phyloP scores from a whole-genome alignment of 2,113 vertebrate genomes.

The Pyrgilauda ruficollis region DNA sequence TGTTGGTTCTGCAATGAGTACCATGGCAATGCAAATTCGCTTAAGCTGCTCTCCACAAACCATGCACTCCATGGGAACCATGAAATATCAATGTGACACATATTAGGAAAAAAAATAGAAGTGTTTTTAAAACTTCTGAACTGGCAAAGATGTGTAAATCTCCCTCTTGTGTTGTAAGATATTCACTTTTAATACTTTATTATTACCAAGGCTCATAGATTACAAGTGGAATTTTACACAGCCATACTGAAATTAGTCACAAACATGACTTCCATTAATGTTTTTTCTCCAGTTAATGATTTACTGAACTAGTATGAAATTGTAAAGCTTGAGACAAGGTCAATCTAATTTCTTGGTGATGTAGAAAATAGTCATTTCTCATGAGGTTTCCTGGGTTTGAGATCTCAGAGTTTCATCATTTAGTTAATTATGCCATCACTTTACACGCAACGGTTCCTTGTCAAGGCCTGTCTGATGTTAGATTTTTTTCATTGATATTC shows the following conservation, averaged over 20 bases:
- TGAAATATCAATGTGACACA: slow-evolving; percentile 33
- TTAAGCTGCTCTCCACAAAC: background rate
- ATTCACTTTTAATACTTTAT: background rate
- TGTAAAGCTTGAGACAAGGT: slow-evolving; percentile 16
- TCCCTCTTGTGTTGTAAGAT: background rate
- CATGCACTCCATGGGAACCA: background rate
- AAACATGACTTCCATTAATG: slow-evolving; percentile 25
- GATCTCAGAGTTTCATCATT: background rate
- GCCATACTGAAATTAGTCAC: slow-evolving; percentile 4
- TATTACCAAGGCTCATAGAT: background rate
- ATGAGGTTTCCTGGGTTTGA: background rate
- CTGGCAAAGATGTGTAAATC: background rate
- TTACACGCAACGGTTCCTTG: background rate
- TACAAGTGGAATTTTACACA: slow-evolving; percentile 29
- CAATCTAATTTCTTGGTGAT: slow-evolving; percentile 34
- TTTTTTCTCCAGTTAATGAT: background rate
- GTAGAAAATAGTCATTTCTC: background rate
- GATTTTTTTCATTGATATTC: background rate
- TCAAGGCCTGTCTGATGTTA: background rate
- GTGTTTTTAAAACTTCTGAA: background rate
- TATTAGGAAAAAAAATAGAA: background rate
- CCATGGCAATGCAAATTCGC: slow-evolving; percentile 17
- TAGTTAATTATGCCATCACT: slow-evolving; percentile 28
- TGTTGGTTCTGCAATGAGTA: background rate
- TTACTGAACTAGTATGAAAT: slow-evolving; percentile 1